Percentiles rank a stretch among this genome's conserved stretches.
Conservation (phyloP, 2,113 vertebrate genomes). For the Chaetorhynchus papuensis region DNA sequence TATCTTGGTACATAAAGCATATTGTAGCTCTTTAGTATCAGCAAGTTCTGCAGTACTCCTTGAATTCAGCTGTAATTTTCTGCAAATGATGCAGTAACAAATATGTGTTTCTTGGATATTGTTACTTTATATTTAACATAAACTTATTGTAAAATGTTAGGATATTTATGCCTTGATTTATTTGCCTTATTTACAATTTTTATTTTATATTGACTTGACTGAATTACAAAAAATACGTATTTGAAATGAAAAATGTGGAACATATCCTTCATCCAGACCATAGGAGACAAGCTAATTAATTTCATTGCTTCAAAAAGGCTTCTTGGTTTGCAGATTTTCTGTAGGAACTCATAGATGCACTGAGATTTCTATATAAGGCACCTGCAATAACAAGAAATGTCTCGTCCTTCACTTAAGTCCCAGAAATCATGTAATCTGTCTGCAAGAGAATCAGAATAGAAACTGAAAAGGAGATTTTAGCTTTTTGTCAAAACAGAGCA, state of each 20-base stretch:
- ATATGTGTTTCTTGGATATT: background rate
- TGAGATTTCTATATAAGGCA: background rate
- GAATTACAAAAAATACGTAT: background rate
- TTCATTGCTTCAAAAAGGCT: background rate
- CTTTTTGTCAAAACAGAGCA: background rate
- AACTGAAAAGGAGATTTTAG: background rate
- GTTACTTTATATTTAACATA: background rate
- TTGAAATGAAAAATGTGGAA: background rate
- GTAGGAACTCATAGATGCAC: background rate
- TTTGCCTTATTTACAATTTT: background rate
- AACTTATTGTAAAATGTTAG: background rate
- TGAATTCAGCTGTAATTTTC: background rate
- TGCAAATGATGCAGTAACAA: background rate
- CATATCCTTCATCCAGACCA: background rate
- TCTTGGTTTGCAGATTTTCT: background rate
- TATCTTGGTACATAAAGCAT: background rate
- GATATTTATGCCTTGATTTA: background rate
- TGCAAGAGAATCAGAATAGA: background rate
- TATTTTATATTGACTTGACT: background rate
- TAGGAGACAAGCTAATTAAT: background rate
- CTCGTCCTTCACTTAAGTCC: background rate
- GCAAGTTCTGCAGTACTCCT: background rate
- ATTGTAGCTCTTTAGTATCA: background rate
- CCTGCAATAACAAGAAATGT: background rate
- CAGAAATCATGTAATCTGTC: background rate